Percentiles rank a stretch among this genome's conserved stretches.
These are phyloP conservation scores for Chondrilla cf. caribensis DNA, from an alignment of 37 sponge, comb jelly and placozoan genomes.

Conservation along the genomic window DNA sequence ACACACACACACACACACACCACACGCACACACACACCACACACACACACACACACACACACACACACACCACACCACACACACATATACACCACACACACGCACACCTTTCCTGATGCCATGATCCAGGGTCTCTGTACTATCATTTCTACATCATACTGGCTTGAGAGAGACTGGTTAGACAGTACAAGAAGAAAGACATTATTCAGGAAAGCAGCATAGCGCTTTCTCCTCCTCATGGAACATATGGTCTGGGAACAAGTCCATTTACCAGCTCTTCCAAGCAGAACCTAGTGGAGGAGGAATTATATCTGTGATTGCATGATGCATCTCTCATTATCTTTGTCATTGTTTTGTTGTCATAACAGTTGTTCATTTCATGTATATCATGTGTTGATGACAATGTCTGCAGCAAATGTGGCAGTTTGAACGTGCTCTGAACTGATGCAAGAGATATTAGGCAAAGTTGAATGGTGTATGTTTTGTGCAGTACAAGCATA, in stretches of 20 bases:
- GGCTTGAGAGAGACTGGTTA: slow-evolving; percentile 57
- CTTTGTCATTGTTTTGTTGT: no score
- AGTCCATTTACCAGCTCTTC: background rate
- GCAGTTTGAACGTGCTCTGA: no score
- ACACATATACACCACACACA: no score
- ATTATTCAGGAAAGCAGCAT: background rate
- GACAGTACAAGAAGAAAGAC: slow-evolving; percentile 44
- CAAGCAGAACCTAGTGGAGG: background rate
- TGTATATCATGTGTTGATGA: background rate
- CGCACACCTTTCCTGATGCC: no score
- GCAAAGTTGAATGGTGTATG: background rate
- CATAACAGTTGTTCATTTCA: no score
- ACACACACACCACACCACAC: no score
- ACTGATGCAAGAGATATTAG: background rate
- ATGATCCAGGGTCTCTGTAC: slow-evolving; percentile 52
- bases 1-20: no score
- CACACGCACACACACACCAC: no score
- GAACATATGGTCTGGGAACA: background rate
- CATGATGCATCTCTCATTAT: background rate
- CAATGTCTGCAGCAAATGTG: background rate
- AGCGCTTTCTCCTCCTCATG: background rate
- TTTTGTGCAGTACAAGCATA: background rate
- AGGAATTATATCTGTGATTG: background rate
- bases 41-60: no score
- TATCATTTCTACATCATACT: slow-evolving; percentile 56